Conservation (phyloP, 2,797 vertebrate genomes). For the Cossypha polioptera region DNA sequence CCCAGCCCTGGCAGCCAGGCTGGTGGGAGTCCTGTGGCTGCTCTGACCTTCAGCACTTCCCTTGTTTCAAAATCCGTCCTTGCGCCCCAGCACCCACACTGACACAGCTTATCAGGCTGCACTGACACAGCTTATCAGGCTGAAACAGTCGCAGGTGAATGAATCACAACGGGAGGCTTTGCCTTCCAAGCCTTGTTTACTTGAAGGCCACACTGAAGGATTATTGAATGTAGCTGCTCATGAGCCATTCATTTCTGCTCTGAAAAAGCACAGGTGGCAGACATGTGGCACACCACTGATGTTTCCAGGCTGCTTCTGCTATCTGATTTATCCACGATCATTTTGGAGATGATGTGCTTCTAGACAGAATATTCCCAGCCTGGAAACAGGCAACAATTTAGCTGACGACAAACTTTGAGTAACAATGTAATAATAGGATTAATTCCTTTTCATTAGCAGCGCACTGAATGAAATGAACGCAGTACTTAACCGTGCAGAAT, state of each 20-base stretch:
- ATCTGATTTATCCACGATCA: not conserved
- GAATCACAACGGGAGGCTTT: not conserved
- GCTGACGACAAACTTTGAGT: slow-evolving; percentile 36
- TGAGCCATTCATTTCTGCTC: not conserved
- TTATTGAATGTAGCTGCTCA: not conserved
- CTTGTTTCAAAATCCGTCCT: not conserved
- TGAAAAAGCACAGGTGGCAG: slow-evolving; percentile 27
- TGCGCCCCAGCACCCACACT: rapidly evolving
- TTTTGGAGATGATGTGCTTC: not conserved
- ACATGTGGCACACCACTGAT: not conserved
- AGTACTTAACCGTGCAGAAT: slow-evolving; percentile 30
- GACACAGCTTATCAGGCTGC: not conserved
- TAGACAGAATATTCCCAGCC: not conserved
- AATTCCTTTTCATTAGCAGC: slow-evolving; percentile 45
- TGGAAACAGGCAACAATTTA: not conserved
- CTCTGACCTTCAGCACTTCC: not conserved
- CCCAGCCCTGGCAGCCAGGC: not conserved
- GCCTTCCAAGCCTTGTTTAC: not conserved
- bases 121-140: not conserved
- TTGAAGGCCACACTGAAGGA: not conserved
- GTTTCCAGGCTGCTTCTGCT: not conserved
- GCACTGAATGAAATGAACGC: not conserved
- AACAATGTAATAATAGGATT: slow-evolving; percentile 50
- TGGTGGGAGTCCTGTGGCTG: not conserved
- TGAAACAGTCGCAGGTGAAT: not conserved